phyloP scores from a whole-genome alignment of 2,797 vertebrate genomes.

The Fringilla coelebs region DNA sequence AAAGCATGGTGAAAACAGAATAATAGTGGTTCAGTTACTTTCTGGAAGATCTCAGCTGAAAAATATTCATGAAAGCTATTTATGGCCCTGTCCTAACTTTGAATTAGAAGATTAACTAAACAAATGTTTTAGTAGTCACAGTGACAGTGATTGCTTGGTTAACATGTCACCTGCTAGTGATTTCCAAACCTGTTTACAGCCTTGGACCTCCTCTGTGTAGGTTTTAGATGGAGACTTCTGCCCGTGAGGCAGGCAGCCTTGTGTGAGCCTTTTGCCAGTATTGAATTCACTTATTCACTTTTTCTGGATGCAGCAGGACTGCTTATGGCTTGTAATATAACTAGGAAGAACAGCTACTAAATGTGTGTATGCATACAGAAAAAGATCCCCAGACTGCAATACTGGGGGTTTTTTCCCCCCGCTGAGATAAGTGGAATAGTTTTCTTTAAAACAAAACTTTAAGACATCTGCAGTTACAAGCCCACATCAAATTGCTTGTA shows the following conservation, averaged over 20 bases:
- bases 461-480: background rate
- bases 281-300: background rate
- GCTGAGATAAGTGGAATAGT: background rate
- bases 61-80: background rate
- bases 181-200: background rate
- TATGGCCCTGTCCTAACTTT: background rate
- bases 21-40: background rate
- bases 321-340: background rate
- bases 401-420: fast-evolving
- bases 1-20: background rate
- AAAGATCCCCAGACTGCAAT: background rate
- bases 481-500: background rate
- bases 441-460: background rate
- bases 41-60: background rate
- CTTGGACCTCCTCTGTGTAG: background rate
- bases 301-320: background rate
- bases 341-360: background rate
- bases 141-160: background rate
- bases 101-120: background rate
- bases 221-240: background rate
- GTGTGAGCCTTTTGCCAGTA: background rate
- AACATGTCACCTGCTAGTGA: background rate
- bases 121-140: background rate
- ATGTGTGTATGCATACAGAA: background rate
- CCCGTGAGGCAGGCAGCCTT: background rate